Conservation (phyloP, 2,113 vertebrate species). For the Pardalotus punctatus region DNA sequence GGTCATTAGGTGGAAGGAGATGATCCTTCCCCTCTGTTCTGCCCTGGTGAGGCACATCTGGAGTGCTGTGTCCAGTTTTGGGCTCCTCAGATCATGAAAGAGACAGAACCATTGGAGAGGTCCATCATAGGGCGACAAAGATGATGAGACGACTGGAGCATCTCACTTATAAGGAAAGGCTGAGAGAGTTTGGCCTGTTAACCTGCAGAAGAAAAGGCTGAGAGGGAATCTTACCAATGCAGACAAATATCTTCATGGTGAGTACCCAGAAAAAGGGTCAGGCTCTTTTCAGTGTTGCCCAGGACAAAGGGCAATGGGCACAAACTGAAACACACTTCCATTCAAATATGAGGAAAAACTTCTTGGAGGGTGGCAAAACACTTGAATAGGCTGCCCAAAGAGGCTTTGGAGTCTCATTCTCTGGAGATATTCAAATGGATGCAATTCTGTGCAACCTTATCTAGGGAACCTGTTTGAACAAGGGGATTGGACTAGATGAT, state of each 20-base stretch:
- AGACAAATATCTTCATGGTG: too few relatives aligned
- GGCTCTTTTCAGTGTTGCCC: neutral
- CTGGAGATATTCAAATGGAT: neutral
- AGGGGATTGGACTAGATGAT: neutral
- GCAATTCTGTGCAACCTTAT: fast-evolving
- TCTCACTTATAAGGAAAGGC: neutral
- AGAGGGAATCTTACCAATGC: neutral
- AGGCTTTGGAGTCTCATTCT: neutral
- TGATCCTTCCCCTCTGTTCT: neutral
- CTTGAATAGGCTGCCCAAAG: neutral
- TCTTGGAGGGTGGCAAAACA: neutral
- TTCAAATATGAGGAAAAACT: neutral
- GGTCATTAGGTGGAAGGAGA: neutral
- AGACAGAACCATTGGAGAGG: neutral
- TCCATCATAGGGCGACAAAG: too few relatives aligned
- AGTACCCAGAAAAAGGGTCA: neutral
- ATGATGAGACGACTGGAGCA: neutral
- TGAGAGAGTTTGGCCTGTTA: neutral
- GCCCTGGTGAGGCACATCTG: neutral
- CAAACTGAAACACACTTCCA: neutral
- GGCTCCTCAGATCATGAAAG: neutral
- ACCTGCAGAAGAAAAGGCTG: neutral
- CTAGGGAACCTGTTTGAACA: neutral
- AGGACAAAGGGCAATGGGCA: neutral
- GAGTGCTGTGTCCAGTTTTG: neutral